phyloP scores from a whole-genome alignment of 2,797 vertebrate species.

The Eulemur albifrons region DNA sequence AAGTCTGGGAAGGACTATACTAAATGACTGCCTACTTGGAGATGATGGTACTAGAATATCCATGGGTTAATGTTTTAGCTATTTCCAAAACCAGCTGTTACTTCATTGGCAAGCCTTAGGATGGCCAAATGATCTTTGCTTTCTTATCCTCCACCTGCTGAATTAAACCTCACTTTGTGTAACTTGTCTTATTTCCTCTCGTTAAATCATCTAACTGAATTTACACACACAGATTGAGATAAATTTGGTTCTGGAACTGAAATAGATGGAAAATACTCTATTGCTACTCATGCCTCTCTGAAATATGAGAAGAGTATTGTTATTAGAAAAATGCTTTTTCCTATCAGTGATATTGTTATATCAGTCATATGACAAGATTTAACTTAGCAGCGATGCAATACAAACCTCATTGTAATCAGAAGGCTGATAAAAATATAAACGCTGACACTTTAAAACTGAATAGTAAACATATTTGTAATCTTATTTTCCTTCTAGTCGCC shows the following conservation, averaged over 20 bases:
- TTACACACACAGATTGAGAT: neutral
- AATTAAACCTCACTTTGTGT: neutral
- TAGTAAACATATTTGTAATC: neutral
- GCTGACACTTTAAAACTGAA: neutral
- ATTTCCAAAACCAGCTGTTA: neutral
- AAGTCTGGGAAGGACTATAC: neutral
- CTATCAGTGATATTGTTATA: neutral
- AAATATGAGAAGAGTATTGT: neutral
- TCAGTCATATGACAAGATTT: constrained; percentile 17
- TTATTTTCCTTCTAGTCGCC: neutral
- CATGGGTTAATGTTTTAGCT: neutral
- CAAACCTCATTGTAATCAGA: neutral
- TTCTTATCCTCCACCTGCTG: neutral
- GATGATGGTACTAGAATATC: neutral
- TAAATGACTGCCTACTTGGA: neutral
- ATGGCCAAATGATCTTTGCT: neutral
- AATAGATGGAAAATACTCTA: neutral
- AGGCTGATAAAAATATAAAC: constrained; percentile 49
- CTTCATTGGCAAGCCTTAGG: neutral
- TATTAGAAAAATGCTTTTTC: neutral
- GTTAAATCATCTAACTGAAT: neutral
- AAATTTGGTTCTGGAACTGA: neutral
- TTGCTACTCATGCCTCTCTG: neutral
- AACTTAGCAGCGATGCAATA: neutral
- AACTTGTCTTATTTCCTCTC: neutral